Evolutionary conservation across 2,797 vertebrate species (phyloP), one percentile per base, ranked within the genome.

Genomic region (Gadopsis bispinosus): DNA sequence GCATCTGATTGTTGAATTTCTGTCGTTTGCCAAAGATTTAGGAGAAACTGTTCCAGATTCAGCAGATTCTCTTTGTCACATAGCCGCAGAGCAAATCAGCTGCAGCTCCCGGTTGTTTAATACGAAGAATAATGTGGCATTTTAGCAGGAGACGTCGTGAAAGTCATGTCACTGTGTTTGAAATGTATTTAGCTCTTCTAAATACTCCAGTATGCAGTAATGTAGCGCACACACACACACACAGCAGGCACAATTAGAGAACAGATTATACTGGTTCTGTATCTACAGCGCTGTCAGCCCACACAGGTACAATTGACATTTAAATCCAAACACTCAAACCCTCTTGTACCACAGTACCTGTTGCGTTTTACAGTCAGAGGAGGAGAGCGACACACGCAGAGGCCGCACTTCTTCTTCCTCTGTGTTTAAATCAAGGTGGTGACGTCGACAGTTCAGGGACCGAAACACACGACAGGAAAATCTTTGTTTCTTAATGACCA

Each of bases 231-330:
- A 50, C 11, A 55, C 50, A 63, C 48, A 56, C 48, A 62, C 48
- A 51, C 50, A 69, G 41, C 48, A 64, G 45, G 26, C 69, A 69
- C 54, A 62, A 58, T 78, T 61, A 59, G 35, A 73, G 73, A 60
- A 4, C 61, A 58, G 58, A 63, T 83, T 69, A 47, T 37, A 3
- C 67, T 80, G 81, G 7, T 37, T 5, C 39, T 71, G 62, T 45
- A 50, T 72, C 67, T 47, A 53, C 76, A 35, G 22, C 19, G 29
- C 73, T 31, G 58, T 82, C 81, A 64, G 77, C 91, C 91, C 91
- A 89, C 91, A 84, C 86, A 83, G 71, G 22, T 45, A 72, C 83
- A 83, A 72, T 69, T 85, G 88, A 87, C 84, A 81, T 90, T 91
- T 88, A 85, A 87, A 87, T 77, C 72, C 74, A 84, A 88, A 88